These are phyloP conservation scores for Eospalax fontanierii DNA, from an alignment of 2,797 vertebrate genomes.

Conservation along the genomic window DNA sequence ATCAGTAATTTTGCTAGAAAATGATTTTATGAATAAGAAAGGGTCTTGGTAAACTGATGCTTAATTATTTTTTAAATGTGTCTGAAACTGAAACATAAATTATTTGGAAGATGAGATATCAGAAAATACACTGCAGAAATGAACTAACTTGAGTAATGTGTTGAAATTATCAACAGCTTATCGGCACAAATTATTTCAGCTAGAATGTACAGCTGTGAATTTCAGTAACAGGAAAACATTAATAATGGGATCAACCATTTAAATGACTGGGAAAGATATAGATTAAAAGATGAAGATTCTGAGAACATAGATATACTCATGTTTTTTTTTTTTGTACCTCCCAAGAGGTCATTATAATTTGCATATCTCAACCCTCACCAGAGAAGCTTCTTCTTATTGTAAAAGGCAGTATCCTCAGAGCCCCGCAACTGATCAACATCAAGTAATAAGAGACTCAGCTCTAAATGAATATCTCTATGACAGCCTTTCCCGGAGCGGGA, in stretches of 20 bases:
- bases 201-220: not conserved
- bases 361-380: no score
- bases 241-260: not conserved
- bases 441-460: no score
- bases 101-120: not conserved
- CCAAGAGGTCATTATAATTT: not conserved
- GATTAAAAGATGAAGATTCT: not conserved
- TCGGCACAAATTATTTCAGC: not conserved
- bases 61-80: constrained; percentile 7
- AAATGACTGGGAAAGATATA: not conserved
- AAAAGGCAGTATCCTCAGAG: no score
- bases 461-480: not conserved
- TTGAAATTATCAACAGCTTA: not conserved
- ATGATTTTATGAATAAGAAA: not conserved
- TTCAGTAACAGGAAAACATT: not conserved
- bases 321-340: not conserved
- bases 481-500: no score
- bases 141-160: not conserved
- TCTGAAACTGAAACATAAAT: not conserved
- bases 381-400: no score
- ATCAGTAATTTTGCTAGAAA: not conserved
- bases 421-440: no score
- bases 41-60: not conserved
- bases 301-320: not conserved
- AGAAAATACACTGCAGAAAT: not conserved